A percentile compares a stretch with the other conserved stretches of the same genome.
These are phyloP conservation scores for Macaria notata DNA, from an alignment of 2,888 invertebrate genomes.

Conservation along the genomic window DNA sequence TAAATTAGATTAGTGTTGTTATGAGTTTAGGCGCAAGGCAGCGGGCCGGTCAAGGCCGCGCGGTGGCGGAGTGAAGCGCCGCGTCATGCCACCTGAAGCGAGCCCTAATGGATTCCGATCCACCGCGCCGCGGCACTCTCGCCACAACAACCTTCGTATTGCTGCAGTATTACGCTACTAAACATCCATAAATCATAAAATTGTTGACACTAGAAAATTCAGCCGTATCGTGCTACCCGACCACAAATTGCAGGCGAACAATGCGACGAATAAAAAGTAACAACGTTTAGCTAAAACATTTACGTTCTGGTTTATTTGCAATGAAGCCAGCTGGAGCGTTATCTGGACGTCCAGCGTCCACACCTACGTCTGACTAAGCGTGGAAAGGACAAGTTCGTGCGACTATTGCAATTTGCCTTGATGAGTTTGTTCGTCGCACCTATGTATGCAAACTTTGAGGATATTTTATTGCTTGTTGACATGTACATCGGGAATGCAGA, in stretches of 20 bases:
- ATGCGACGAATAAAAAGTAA: slow-evolving; percentile 1
- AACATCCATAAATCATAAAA: slow-evolving; percentile 9
- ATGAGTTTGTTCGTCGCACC: slow-evolving; percentile 26
- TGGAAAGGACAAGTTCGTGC: slow-evolving; percentile 28
- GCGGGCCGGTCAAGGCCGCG: slow-evolving; percentile 45
- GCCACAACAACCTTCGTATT: slow-evolving; percentile 26
- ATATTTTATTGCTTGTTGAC: slow-evolving; percentile 25
- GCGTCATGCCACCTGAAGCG: slow-evolving; percentile 37
- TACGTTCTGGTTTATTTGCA: slow-evolving; percentile 3
- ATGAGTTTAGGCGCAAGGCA: slow-evolving; percentile 30
- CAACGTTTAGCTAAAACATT: background rate
- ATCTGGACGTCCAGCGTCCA: slow-evolving; percentile 18
- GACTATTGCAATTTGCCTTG: slow-evolving; percentile 16
- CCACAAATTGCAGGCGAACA: background rate
- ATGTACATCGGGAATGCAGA: slow-evolving; percentile 27
- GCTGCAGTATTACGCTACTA: slow-evolving; percentile 25
- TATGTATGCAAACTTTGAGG: slow-evolving; percentile 24
- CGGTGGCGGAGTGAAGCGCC: slow-evolving; percentile 35
- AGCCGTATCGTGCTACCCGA: too few relatives aligned
- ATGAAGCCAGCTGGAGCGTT: slow-evolving; percentile 14
- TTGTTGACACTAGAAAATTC: background rate
- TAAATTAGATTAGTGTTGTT: slow-evolving; percentile 30
- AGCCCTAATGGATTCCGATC: slow-evolving; percentile 32
- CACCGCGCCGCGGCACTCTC: slow-evolving; percentile 33
- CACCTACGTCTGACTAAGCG: slow-evolving; percentile 24